Conservation (phyloP, 2,113 vertebrate species). For the Chamaea fasciata region DNA sequence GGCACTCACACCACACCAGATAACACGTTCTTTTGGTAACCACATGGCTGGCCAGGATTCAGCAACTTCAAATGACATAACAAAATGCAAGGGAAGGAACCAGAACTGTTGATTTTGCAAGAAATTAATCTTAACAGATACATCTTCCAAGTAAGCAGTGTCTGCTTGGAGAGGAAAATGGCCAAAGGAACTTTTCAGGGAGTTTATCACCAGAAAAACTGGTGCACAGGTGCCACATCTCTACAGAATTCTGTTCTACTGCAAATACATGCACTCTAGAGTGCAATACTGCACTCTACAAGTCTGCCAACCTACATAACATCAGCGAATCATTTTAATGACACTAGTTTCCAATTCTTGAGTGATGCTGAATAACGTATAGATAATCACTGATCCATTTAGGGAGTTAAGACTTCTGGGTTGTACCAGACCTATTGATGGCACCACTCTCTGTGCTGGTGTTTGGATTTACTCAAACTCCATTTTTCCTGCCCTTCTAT, state of each 20-base stretch:
- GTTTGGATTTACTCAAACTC: not conserved
- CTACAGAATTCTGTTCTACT: not conserved
- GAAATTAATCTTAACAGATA: not conserved
- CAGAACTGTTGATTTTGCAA: not conserved
- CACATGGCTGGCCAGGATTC: not conserved
- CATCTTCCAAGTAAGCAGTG: not conserved
- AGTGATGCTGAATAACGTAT: not conserved
- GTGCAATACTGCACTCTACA: not conserved
- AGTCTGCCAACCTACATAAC: not conserved
- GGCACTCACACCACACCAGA: not conserved
- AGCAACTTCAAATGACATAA: not conserved
- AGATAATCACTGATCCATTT: not conserved
- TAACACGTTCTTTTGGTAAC: not conserved
- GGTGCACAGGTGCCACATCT: not conserved
- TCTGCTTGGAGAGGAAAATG: not conserved
- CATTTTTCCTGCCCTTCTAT: not conserved
- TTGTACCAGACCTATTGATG: not conserved
- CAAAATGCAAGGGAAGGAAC: not conserved
- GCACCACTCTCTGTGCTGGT: not conserved
- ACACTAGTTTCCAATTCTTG: not conserved
- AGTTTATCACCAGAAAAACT: not conserved
- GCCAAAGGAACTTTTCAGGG: not conserved
- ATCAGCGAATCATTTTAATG: not conserved
- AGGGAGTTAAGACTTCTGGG: not conserved
- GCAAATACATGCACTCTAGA: not conserved